A percentile compares a stretch with the other conserved stretches of the same genome.
These are phyloP conservation scores for Mythimna vitellina DNA, from an alignment of 2,888 invertebrate genomes.

Conservation along the genomic window DNA sequence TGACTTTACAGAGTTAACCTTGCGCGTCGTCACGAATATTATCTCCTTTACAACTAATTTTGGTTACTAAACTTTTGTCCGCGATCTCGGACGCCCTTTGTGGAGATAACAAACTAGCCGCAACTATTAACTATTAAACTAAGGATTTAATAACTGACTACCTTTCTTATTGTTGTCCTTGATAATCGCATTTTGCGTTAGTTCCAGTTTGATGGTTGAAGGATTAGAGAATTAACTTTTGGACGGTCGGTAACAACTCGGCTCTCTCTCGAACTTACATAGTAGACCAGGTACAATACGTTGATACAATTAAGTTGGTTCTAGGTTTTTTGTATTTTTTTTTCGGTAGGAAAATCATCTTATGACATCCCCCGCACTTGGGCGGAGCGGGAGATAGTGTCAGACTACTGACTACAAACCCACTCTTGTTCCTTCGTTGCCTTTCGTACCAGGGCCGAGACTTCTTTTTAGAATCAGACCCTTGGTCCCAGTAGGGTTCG, in stretches of 20 bases:
- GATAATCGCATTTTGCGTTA: constrained; percentile 41
- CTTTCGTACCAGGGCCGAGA: no score
- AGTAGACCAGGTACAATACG: no score
- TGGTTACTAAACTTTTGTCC: constrained; percentile 68
- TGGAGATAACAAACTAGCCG: constrained; percentile 49
- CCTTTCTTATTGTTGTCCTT: constrained; percentile 48
- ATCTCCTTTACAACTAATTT: constrained; percentile 73
- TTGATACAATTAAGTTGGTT: no score
- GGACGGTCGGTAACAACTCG: neutral
- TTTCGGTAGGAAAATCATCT: no score
- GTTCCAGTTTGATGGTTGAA: constrained; percentile 10
- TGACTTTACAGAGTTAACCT: neutral
- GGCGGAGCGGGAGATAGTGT: no score
- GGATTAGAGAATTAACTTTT: neutral
- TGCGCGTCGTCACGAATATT: constrained; percentile 60
- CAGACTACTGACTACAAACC: no score
- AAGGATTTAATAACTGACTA: constrained; percentile 51
- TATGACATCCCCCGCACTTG: no score
- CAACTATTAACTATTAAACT: constrained; percentile 54
- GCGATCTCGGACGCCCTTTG: constrained; percentile 65
- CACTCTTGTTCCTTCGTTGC: no score
- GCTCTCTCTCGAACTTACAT: no score
- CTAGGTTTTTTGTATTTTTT: no score
- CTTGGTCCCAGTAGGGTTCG: no score
- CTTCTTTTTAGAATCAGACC: no score